A percentile compares a stretch with the other conserved stretches of the same genome.
phyloP scores from a whole-genome alignment of 2,888 invertebrate species.

The Dermolepida albohirtum region DNA sequence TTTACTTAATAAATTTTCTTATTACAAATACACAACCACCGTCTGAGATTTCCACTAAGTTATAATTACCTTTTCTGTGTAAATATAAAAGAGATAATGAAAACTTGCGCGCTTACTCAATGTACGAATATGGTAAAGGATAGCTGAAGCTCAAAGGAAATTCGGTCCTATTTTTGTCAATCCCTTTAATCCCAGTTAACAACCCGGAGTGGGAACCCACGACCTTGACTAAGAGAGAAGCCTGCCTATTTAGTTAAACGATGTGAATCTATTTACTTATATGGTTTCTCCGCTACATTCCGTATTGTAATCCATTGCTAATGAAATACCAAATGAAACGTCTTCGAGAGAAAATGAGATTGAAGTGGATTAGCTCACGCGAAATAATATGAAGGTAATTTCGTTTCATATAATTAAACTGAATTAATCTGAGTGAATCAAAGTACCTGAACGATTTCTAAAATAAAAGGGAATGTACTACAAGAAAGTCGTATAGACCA shows the following conservation, averaged over 20 bases:
- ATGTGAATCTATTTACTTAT: slow-evolving; percentile 39
- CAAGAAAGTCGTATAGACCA: no score
- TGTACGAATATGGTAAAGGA: not conserved
- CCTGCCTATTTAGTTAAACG: slow-evolving; percentile 35
- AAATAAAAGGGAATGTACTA: no score
- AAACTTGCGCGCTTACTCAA: not conserved
- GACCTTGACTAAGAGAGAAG: slow-evolving; percentile 26
- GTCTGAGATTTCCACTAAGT: slow-evolving; percentile 22
- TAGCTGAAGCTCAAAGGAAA: not conserved
- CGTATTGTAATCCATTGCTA: slow-evolving; percentile 42
- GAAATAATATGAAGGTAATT: slow-evolving; percentile 34
- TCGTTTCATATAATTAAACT: slow-evolving; percentile 36
- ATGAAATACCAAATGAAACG: slow-evolving; percentile 44
- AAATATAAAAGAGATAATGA: slow-evolving; percentile 23
- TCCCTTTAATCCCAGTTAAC: slow-evolving; percentile 32
- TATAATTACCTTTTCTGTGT: slow-evolving; percentile 22
- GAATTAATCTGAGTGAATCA: slow-evolving; percentile 25
- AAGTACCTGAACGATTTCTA: slow-evolving; percentile 14
- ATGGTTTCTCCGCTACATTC: slow-evolving; percentile 22
- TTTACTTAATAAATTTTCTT: slow-evolving; percentile 28
- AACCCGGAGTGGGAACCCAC: slow-evolving; percentile 27
- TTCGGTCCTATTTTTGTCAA: slow-evolving; percentile 25
- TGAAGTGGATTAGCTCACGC: slow-evolving; percentile 33
- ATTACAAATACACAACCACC: slow-evolving; percentile 4
- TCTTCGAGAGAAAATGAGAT: slow-evolving; percentile 38